Conservation (phyloP, 2,113 vertebrate species). For the Garra rufa region DNA sequence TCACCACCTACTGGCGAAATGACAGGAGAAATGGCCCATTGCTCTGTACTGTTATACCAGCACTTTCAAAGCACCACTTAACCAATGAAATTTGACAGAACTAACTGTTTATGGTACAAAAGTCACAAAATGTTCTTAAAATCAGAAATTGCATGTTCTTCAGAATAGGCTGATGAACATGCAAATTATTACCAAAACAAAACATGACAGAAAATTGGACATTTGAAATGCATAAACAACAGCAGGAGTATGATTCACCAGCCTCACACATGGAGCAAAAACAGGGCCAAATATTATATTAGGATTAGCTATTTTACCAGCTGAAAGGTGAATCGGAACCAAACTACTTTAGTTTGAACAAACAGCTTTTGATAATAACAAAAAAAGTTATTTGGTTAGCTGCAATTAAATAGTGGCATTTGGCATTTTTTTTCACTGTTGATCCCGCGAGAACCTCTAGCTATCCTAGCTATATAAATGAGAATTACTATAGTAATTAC, state of each 20-base stretch:
- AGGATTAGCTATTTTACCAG: not conserved
- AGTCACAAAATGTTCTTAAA: constrained; percentile 1
- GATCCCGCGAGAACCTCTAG: no score
- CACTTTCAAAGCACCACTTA: no score
- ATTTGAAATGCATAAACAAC: constrained; percentile 28
- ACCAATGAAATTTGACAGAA: not conserved
- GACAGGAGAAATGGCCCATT: not conserved
- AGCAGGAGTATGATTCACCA: constrained; percentile 16
- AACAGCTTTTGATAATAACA: not conserved
- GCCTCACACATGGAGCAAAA: not conserved
- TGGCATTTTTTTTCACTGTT: not conserved
- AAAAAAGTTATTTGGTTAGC: not conserved
- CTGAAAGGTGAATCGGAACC: not conserved
- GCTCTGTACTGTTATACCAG: not conserved
- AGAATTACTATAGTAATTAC: no score
- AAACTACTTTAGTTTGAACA: not conserved
- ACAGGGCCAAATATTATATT: constrained; percentile 8
- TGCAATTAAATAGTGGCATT: not conserved
- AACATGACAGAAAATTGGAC: not conserved
- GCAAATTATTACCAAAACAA: not conserved
- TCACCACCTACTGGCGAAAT: not conserved
- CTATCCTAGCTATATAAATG: no score
- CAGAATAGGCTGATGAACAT: not conserved
- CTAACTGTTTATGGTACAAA: not conserved
- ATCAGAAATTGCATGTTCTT: not conserved